Evolutionary conservation across 1,140 invertebrate genomes (phyloP), one percentile per base, ranked within the genome.

Genomic region (Reticulitermes speratus): DNA sequence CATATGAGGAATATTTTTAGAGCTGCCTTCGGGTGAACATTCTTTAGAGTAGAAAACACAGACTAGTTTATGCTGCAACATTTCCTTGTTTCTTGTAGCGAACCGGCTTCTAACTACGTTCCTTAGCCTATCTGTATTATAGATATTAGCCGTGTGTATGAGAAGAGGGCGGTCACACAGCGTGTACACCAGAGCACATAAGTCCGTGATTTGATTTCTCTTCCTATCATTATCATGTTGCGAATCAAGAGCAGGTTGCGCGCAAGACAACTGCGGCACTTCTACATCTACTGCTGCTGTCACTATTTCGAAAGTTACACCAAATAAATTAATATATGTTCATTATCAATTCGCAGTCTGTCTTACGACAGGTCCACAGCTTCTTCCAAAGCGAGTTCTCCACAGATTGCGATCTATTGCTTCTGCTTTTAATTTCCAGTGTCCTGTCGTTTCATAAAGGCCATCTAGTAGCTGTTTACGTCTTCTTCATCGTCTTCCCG

Each of bases 181-280:
- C n/a, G 25, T 75, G 2, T 0, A 25, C n/a, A n/a, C 25, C 6
- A 75, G n/a, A 75, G 14, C 52, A 55, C 19, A 16, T 2, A 55
- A 25, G n/a, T 75, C 65, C 65, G 65, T 75, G 65, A 75, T 75
- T 75, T 75, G 25, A 75, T 75, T 75, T 75, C 25, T 75, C 65
- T 75, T 30, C 65, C n/a, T 75, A 30, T 75, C 30, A 75, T 75
- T 75, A 30, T 12, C 3, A 75, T 30, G 25, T 19, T 55, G 19
- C 9, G 65, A 75, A 75, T 14, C 65, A n/a, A 75, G 65, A 75
- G 65, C n/a, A 75, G 65, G 25, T 75, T 75, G 65, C 14, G n/a
- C 65, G 9, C 65, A 75, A 30, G 3, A 75, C 25, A 75, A 75
- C 3, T 25, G 25, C n/a, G 2, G 25, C n/a, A 75, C 25, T 30